Percentiles rank a stretch among this genome's conserved stretches.
phyloP scores from a whole-genome alignment of 2,113 vertebrate genomes.

The Columbina picui region DNA sequence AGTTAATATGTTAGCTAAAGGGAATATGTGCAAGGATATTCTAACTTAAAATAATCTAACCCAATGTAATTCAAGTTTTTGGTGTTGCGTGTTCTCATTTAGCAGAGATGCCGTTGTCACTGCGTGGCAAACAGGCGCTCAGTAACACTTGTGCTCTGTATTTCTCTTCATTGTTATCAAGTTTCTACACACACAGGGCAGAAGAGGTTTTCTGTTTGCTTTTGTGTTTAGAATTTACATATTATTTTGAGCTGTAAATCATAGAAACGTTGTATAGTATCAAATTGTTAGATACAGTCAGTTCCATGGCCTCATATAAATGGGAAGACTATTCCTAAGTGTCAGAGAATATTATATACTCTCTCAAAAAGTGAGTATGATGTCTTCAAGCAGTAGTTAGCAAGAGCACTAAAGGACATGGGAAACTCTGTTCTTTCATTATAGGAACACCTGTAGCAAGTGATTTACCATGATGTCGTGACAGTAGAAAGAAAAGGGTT shows the following conservation, averaged over 20 bases:
- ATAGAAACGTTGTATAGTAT: neutral
- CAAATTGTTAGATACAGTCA: conserved; percentile 22
- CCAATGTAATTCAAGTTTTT: neutral
- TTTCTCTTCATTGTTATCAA: neutral
- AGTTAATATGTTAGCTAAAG: neutral
- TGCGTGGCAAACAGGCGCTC: neutral
- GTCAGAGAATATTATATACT: conserved; percentile 41
- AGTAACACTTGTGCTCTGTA: neutral
- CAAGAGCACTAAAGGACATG: conserved; percentile 16
- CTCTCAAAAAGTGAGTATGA: conserved; percentile 52
- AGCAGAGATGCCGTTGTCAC: neutral
- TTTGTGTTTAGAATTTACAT: neutral
- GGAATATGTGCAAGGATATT: neutral
- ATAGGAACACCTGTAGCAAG: conserved; percentile 29
- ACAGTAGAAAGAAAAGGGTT: conserved; percentile 30
- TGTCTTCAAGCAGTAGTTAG: conserved; percentile 35
- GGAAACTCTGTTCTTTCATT: conserved; percentile 1
- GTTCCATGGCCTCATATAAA: conserved; percentile 13
- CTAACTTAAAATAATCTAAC: neutral
- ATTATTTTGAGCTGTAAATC: conserved; percentile 27
- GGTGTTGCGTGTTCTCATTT: neutral
- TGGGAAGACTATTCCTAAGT: conserved; percentile 35
- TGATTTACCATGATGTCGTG: conserved; percentile 42
- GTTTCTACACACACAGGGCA: neutral
- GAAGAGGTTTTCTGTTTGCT: neutral